These are phyloP conservation scores for Aproaerema taeniolella DNA, from an alignment of 2,888 invertebrate genomes.

Conservation along the genomic window DNA sequence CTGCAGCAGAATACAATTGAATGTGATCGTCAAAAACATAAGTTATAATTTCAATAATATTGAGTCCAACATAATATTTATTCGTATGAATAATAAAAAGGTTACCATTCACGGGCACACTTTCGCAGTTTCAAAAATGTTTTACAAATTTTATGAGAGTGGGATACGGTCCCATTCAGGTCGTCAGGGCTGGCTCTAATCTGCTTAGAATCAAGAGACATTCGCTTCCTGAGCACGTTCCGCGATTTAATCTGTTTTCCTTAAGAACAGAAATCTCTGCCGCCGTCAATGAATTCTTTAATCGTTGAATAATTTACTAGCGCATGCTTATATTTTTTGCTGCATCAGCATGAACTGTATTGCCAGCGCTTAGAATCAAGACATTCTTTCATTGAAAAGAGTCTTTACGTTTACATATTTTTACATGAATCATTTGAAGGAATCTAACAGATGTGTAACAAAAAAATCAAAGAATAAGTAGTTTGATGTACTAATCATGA, in stretches of 20 bases:
- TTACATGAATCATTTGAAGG: too few relatives aligned
- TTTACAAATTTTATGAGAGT: constrained; percentile 45
- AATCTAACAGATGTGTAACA: too few relatives aligned
- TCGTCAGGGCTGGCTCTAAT: constrained; percentile 54
- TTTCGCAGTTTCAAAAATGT: constrained; percentile 33
- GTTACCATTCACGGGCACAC: constrained; percentile 34
- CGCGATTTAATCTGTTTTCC: constrained; percentile 62
- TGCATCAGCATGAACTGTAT: constrained; percentile 22
- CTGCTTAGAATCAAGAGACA: constrained; percentile 59
- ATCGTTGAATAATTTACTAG: constrained; percentile 64
- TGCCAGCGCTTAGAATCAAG: constrained; percentile 4
- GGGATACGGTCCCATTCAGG: constrained; percentile 43
- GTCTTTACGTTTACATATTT: too few relatives aligned
- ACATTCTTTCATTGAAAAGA: constrained; percentile 5
- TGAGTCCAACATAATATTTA: constrained; percentile 37
- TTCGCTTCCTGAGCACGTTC: constrained; percentile 67
- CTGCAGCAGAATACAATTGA: constrained; percentile 70
- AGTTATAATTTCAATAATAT: constrained; percentile 60
- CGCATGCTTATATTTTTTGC: constrained; percentile 43
- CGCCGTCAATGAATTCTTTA: constrained; percentile 46
- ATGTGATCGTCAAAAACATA: constrained; percentile 65
- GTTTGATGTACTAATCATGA: too few relatives aligned
- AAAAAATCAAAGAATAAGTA: too few relatives aligned
- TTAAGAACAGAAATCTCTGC: constrained; percentile 46
- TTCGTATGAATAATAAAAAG: constrained; percentile 39